Evolutionary conservation across 2,113 vertebrate genomes (phyloP).

Genomic region (Platanista minor): DNA sequence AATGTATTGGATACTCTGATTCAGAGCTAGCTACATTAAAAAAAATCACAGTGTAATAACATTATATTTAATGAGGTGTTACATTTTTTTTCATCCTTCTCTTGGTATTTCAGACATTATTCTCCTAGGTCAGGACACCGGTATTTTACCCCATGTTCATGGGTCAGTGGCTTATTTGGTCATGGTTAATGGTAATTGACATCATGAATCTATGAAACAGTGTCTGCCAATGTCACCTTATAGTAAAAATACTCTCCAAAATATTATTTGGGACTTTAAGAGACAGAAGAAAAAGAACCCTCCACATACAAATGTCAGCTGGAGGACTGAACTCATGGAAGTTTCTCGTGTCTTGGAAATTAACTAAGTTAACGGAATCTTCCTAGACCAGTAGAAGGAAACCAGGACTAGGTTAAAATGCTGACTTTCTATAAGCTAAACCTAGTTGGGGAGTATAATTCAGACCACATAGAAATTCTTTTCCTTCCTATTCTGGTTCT

Average conservation of each 20-base stretch:
- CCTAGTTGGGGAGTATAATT: neutral
- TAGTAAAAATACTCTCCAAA: neutral
- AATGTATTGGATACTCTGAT: conserved; percentile 4
- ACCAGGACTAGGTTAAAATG: neutral
- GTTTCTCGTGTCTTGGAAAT: neutral
- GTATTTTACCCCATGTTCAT: neutral
- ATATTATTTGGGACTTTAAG: neutral
- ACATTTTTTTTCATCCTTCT: conserved; percentile 3
- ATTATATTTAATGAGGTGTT: neutral
- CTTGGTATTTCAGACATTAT: neutral
- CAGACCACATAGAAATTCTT: neutral
- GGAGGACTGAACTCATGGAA: neutral
- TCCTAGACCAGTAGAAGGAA: neutral
- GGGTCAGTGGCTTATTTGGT: neutral
- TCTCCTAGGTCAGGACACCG: neutral
- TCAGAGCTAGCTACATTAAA: conserved; percentile 31
- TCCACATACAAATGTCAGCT: neutral
- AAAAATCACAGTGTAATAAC: neutral
- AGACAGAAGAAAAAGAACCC: neutral
- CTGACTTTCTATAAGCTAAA: neutral
- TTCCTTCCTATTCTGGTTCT: neutral
- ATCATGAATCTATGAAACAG: neutral
- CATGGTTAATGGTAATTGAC: neutral
- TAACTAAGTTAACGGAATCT: neutral
- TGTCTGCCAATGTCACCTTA: neutral